Evolutionary conservation across 2,113 vertebrate species (phyloP), one percentile per base, ranked within the genome.

Genomic region (Melozone crissalis): DNA sequence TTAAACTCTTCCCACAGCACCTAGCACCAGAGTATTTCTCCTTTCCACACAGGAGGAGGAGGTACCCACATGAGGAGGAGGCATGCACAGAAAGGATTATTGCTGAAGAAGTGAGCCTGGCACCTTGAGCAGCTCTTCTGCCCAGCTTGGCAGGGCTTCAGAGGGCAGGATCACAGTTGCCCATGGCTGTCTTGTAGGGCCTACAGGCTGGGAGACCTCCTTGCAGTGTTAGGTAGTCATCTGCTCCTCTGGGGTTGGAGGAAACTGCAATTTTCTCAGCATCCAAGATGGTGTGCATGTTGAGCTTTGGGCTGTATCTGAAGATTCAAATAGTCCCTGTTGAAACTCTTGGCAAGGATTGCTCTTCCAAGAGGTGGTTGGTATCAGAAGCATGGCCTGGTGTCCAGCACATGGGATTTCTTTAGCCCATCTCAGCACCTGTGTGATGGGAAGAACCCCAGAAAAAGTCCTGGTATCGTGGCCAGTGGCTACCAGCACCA

Each of bases 1-100:
- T 98, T 97, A 97, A 98, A 96, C 80, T 91, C 57, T 96, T 95
- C 85, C 66, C 79, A 82, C 75, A 95, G 90, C 24, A 27, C 52
- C 63, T 74, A 30, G 63, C 15, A 63, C 39, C 57, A 39, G 59
- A 61, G 11, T 61, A 61, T 61, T 35, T 27, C 58, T 8, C 35
- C 35, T 61, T 61, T 61, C 35, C 35, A 27, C 58, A 95, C 26
- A 33, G 1, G 9, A 63, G 63, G 68, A 94, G 87, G 72, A 91
- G 39, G 75, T 95, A 95, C 96, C 22, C 57, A 96, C 26, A 31
- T 3, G 7, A 63, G 63, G 63, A 95, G 87, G 72, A 93, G 39
- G 77, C 95, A 95, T 92, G 84, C 95, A 96, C 80, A 95, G 95
- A 95, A 83, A 84, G 78, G 81, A 85, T 81, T 94, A 97, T 85